Evolutionary conservation across 2,888 invertebrate genomes (phyloP), one percentile per base, ranked within the genome.

Genomic region (Digitonthophagus gazella): DNA sequence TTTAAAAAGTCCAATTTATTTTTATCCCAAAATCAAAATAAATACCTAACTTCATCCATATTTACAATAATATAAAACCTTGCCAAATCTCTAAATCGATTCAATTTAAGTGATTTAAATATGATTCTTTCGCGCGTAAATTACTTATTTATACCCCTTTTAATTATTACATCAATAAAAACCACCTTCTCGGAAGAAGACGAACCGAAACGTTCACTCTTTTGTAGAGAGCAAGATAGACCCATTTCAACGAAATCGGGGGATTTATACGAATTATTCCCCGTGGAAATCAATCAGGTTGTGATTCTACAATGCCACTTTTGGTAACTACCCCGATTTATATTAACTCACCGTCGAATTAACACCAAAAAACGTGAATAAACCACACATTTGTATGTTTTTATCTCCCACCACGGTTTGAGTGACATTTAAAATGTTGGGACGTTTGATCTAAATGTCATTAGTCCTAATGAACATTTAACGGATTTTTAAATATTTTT

Each of bases 291-390:
- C 20, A 80, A 81, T 54, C 76, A 84, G 71, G 84, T 83, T 55
- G 72, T 86, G 67, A 75, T 80, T 56, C 76, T 87, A 69, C 81
- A 84, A 73, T 86, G 86, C 75, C 83, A 83, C 76, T 86, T 83
- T 79, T 86, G 86, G 84, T 85, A 80, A 16, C 66, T 20, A 63
- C 71, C 67, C 65, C 71, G 72, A 58, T 56, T 67, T 71, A 15
- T 28, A 19, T 19, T 54, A 20, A 69, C 15, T 54, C 18, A 15
- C 15, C 57, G 20, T 15, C 5, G 58, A 11, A 15, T 15, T 19
- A 11, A 66, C n/a, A 68, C 57, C 66, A 15, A 65, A 57, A 16
- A 44, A 44, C 28, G 28, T 44, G 1, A 44, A 18, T 19, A n/a
- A 61, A 19, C 61, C 19, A 18, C 61, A 61, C 61, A 19, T 61